Percentiles rank a stretch among this genome's conserved stretches.
phyloP scores from a whole-genome alignment of 2,888 invertebrate genomes.

The Campoplex nolae region DNA sequence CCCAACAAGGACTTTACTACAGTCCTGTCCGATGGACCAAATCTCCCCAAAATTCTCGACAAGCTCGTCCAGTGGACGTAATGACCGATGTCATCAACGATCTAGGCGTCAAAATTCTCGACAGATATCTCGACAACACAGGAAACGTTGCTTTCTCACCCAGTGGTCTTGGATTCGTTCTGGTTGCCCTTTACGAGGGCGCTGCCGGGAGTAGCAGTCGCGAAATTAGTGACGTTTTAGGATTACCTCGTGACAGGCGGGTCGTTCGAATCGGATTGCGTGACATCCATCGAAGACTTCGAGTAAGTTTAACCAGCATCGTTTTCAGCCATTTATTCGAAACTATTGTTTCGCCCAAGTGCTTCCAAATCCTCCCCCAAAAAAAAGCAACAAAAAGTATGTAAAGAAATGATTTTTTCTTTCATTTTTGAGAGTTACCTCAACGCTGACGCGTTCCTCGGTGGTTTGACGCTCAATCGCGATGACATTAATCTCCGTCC shows the following conservation, averaged over 20 bases:
- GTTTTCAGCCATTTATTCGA: not conserved
- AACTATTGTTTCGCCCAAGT: not conserved
- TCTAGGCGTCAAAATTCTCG: constrained; percentile 86
- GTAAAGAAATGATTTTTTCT: constrained; percentile 5
- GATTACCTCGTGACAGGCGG: constrained; percentile 90
- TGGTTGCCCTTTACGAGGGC: constrained; percentile 92
- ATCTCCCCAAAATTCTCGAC: constrained; percentile 42
- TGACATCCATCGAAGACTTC: constrained; percentile 92
- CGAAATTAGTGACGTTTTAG: constrained; percentile 90
- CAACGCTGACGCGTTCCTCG: constrained; percentile 93
- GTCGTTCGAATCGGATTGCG: constrained; percentile 91
- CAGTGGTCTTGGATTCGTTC: constrained; percentile 92
- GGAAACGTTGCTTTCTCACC: constrained; percentile 93
- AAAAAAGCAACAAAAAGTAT: not conserved
- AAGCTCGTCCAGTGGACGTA: constrained; percentile 87
- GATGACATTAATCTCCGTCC: constrained; percentile 91
- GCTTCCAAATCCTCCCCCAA: not conserved
- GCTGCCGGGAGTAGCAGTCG: constrained; percentile 90
- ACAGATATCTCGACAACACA: constrained; percentile 76
- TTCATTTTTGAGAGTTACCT: constrained; percentile 90
- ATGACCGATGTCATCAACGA: constrained; percentile 94
- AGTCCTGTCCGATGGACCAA: constrained; percentile 53
- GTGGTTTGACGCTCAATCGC: constrained; percentile 92
- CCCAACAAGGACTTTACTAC: constrained; percentile 30
- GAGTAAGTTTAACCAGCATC: constrained; percentile 86